Conservation (phyloP, 2,888 invertebrate species). For the Zootermopsis nevadensis region DNA sequence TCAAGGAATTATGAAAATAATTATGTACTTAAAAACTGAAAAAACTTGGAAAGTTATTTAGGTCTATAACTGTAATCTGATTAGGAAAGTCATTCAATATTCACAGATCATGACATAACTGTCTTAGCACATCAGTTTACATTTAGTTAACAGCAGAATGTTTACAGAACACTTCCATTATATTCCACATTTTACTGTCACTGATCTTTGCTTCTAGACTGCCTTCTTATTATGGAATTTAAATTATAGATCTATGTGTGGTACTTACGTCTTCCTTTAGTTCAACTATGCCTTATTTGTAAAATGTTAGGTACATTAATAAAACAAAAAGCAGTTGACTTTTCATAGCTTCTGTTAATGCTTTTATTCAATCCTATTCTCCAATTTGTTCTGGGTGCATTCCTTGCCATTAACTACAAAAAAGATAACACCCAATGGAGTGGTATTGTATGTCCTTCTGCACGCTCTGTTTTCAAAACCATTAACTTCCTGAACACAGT, state of each 20-base stretch:
- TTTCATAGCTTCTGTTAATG: not conserved
- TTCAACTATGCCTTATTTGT: not conserved
- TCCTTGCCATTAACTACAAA: not conserved
- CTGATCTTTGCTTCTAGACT: not conserved
- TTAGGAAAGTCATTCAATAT: too few relatives aligned
- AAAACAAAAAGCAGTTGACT: not conserved
- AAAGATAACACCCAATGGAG: too few relatives aligned
- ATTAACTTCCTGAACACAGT: too few relatives aligned
- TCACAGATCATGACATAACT: too few relatives aligned
- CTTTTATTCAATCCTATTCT: not conserved
- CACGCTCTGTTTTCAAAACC: too few relatives aligned
- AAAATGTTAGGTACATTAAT: not conserved
- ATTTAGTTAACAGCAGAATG: too few relatives aligned
- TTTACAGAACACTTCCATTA: not conserved
- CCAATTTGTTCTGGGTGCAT: not conserved
- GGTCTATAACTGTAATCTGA: too few relatives aligned
- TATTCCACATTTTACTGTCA: not conserved
- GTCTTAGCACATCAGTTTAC: too few relatives aligned
- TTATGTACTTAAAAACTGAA: too few relatives aligned
- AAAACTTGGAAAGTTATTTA: too few relatives aligned
- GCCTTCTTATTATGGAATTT: not conserved
- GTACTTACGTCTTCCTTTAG: not conserved
- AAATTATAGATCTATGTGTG: not conserved
- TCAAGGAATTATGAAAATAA: too few relatives aligned
- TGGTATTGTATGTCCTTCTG: too few relatives aligned